Percentiles rank a stretch among this genome's conserved stretches.
Evolutionary conservation across 1,140 invertebrate species (phyloP).

Genomic region (Meloidogyne exigua): DNA sequence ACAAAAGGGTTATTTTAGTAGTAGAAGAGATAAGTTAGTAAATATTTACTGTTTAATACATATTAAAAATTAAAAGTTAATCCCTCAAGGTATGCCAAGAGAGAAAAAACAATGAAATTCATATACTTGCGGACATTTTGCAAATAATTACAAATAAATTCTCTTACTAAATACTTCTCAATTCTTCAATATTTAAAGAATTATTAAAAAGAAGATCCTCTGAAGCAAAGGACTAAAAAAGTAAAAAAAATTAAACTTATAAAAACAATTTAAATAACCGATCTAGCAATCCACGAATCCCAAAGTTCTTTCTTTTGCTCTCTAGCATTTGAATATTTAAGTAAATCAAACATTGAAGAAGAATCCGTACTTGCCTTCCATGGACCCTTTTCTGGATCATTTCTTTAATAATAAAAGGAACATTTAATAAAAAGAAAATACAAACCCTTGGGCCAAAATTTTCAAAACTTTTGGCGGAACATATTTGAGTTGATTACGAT

Average conservation of each 20-base stretch:
- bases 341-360: constrained; percentile 49
- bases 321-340: constrained; percentile 59
- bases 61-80: constrained; percentile 25
- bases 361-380: constrained; percentile 54
- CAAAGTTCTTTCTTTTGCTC: constrained; percentile 35
- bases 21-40: no score
- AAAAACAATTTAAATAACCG: constrained; percentile 8
- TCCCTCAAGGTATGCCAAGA: no score
- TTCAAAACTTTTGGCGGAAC: constrained; percentile 59
- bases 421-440: constrained; percentile 4
- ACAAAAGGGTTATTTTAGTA: no score
- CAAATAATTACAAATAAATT: no score
- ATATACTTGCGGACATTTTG: no score
- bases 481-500: constrained; percentile 40
- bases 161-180: constrained; percentile 58
- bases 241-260: not conserved
- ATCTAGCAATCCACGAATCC: constrained; percentile 39
- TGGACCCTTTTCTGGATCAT: constrained; percentile 51
- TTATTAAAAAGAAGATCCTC: constrained; percentile 60
- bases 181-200: constrained; percentile 60
- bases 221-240: constrained; percentile 38
- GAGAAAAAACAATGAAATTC: no score
- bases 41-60: no score
- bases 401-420: constrained; percentile 37
- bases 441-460: constrained; percentile 47